Evolutionary conservation across 35 echinoderm and acorn worm genomes (phyloP).

Genomic region (Apostichopus japonicus): DNA sequence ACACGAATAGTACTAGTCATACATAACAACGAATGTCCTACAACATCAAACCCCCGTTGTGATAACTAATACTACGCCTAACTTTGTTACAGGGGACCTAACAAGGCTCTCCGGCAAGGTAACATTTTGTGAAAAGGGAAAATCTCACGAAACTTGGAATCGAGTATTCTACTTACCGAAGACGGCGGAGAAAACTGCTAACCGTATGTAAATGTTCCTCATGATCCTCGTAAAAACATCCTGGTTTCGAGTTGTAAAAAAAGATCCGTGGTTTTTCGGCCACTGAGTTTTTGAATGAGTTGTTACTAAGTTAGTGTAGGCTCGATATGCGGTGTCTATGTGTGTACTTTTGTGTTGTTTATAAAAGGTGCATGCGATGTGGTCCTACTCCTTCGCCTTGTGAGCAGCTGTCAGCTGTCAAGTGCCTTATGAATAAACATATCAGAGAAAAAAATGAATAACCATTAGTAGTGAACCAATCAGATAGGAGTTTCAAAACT

Average conservation of each 20-base stretch:
- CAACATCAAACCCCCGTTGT: no score
- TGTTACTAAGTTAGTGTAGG: neutral
- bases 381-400: neutral
- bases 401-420: conserved; percentile 29
- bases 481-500: conserved; percentile 6
- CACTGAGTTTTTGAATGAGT: neutral
- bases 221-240: conserved; percentile 60
- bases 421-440: conserved; percentile 53
- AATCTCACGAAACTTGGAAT: neutral
- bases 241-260: conserved; percentile 53
- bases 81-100: no score
- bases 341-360: conserved; percentile 50
- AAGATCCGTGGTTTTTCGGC: conserved; percentile 11
- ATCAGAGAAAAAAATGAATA: neutral
- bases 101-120: no score
- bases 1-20: no score
- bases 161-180: conserved; percentile 25
- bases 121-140: no score
- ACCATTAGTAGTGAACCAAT: conserved; percentile 4
- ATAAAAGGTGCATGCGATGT: neutral
- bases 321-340: neutral
- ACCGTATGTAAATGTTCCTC: conserved; percentile 13
- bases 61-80: no score
- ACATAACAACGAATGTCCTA: no score
- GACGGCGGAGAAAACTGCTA: conserved; percentile 13